Evolutionary conservation across 2,888 invertebrate species (phyloP), one percentile per base, ranked within the genome.

Genomic region (Danaus chrysippus): DNA sequence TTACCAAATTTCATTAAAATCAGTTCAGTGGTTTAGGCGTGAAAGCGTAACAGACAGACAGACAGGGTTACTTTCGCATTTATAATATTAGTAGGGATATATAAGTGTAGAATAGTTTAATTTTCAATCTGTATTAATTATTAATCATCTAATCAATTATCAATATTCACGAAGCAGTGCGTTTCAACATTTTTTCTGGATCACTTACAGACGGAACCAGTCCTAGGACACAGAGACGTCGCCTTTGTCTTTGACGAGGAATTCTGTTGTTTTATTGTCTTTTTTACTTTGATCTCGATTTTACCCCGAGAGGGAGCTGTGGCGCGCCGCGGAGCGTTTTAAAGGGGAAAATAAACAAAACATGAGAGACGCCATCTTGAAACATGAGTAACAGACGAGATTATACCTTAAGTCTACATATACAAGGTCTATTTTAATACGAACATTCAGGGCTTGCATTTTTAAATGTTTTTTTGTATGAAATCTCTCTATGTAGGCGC

Each of bases 311-410:
- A 70, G 64, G 75, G 70, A 81, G 81, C 80, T 81, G 75, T 75
- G 74, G 76, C 77, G 74, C 74, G 76, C 70, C 73, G 64, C 68
- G 65, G 68, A 72, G 75, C 80, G 81, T 84, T 86, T 81, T 79
- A 84, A 84, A 80, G 81, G 79, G 77, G 82, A 86, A 87, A 82
- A 75, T 76, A 82, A 83, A 73, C 70, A 82, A 82, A 81, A 81
- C 76, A 76, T 73, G 76, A 80, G 82, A 80, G 73, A 73, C 73
- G 84, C 86, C 86, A 86, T 86, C 72, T 86, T 86, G 80, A 61
- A 75, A 73, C 23, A 70, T 63, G 63, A 63, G 65, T 60, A 17
- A 10, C 67, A 65, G 69, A 63, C 61, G 55, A 63, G 71, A 62
- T 68, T 70, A 65, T 58, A 68, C 68, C 69, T 64, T 68, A 69